Base-by-base conservation (phyloP, 2,888 invertebrate species). In the Hirtodrosophila duncani region DNA sequence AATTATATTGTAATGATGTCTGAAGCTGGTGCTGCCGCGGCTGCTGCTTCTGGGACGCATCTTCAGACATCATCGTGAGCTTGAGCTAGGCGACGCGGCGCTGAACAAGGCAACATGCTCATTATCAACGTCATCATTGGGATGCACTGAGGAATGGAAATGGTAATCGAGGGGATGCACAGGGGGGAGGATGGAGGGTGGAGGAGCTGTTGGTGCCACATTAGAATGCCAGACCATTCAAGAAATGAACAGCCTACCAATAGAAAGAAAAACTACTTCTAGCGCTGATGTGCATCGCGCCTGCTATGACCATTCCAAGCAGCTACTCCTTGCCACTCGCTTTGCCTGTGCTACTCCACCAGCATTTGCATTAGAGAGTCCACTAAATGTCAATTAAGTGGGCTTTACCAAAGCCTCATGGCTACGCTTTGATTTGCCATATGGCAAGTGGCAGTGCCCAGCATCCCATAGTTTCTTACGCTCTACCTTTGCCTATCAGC, bases 341-440 rank as follows among this genome's bases (percentile, higher is more conserved):
- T 30, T 14, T 44, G 46, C 39, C n/a, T n/a, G n/a, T n/a, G n/a
- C n/a, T n/a, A n/a, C n/a, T n/a, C n/a, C n/a, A n/a, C n/a, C n/a
- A 46, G 58, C 55, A 71, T 78, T 64, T 63, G 61, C 56, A 71
- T 65, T 81, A 63, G 81, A 77, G 77, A 82, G 82, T 83, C 83
- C 83, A 84, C 84, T 81, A 82, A 82, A 84, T 82, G 82, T 82
- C 82, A 82, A 82, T 84, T 84, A 82, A 82, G 65, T 83, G 69
- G 72, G 64, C 55, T 81, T 79, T 77, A 58, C 43, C 62, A 52
- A 58, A n/a, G n/a, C n/a, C 52, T 52, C 38, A 37, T 51, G 20
- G 34, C 49, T 18, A 34, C 36, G 34, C 64, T 80, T 80, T 77
- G 80, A 80, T 80, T 72, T 61, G 78, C 56, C 56, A 36, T 49